A percentile compares a stretch with the other conserved stretches of the same genome.
phyloP scores from a whole-genome alignment of 2,113 vertebrate genomes.

The Astatoreochromis straeleni region DNA sequence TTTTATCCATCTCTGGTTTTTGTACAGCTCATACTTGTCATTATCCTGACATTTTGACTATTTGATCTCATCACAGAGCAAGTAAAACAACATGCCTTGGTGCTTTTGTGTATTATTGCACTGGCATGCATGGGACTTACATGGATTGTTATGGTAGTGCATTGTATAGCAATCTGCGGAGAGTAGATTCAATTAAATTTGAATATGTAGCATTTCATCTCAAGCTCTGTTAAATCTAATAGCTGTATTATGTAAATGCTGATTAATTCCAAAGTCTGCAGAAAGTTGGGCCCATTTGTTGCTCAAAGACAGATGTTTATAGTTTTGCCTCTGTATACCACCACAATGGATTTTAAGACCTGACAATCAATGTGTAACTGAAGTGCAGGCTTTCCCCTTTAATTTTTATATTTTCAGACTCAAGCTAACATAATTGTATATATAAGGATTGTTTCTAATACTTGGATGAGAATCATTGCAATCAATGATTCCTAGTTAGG shows the following conservation, averaged over 20 bases:
- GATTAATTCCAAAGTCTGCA: not conserved
- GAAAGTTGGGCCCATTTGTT: not conserved
- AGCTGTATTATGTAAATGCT: not conserved
- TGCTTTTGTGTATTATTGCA: not conserved
- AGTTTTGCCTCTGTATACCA: not conserved
- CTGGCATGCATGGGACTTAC: not conserved
- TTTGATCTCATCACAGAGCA: constrained; percentile 26
- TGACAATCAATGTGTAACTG: not conserved
- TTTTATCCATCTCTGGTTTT: not conserved
- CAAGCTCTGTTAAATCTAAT: not conserved
- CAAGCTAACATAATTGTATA: not conserved
- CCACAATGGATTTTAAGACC: not conserved
- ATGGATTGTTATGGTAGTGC: not conserved
- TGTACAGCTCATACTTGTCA: constrained; percentile 40
- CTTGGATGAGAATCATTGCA: not conserved
- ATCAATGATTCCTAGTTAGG: not conserved
- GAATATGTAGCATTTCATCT: not conserved
- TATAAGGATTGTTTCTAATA: not conserved
- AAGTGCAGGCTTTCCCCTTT: not conserved
- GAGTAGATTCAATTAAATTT: not conserved
- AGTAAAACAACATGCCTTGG: not conserved
- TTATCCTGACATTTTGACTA: constrained; percentile 45
- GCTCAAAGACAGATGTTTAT: not conserved
- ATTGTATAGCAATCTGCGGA: not conserved
- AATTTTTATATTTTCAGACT: not conserved